Conservation (phyloP, 2,113 vertebrate species). For the Nicator chloris region DNA sequence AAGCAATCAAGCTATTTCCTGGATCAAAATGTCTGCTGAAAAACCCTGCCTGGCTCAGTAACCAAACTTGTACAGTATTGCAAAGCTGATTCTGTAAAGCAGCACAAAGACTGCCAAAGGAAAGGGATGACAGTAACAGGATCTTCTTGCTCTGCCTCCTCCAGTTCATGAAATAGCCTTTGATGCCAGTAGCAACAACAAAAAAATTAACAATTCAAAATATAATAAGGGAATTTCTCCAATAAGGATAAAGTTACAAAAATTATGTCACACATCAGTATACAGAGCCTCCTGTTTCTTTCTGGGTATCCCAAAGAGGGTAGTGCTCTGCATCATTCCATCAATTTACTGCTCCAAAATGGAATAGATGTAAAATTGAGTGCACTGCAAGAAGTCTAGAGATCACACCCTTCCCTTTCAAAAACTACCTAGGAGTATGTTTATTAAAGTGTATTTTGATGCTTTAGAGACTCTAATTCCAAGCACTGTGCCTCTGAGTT, state of each 20-base stretch:
- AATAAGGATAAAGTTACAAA: background rate
- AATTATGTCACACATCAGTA: background rate
- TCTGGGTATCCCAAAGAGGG: background rate
- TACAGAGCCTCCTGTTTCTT: background rate
- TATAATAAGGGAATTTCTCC: background rate
- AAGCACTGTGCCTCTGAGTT: background rate
- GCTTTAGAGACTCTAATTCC: background rate
- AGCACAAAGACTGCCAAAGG: background rate
- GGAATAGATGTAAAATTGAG: background rate
- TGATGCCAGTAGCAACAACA: background rate
- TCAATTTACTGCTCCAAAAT: background rate
- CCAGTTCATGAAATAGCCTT: background rate
- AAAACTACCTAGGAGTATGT: background rate
- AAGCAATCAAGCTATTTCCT: background rate
- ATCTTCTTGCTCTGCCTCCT: background rate
- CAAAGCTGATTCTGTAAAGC: background rate
- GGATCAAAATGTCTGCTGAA: background rate
- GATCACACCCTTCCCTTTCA: background rate
- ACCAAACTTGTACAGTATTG: background rate
- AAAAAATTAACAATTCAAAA: background rate
- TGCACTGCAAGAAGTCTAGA: background rate
- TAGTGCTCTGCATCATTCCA: background rate
- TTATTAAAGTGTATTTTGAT: background rate
- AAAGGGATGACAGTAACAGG: background rate
- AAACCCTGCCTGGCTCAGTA: background rate